Percentiles rank a stretch among this genome's conserved stretches.
Evolutionary conservation across 1,140 invertebrate genomes (phyloP).

Genomic region (Zaprionus lachaisei): DNA sequence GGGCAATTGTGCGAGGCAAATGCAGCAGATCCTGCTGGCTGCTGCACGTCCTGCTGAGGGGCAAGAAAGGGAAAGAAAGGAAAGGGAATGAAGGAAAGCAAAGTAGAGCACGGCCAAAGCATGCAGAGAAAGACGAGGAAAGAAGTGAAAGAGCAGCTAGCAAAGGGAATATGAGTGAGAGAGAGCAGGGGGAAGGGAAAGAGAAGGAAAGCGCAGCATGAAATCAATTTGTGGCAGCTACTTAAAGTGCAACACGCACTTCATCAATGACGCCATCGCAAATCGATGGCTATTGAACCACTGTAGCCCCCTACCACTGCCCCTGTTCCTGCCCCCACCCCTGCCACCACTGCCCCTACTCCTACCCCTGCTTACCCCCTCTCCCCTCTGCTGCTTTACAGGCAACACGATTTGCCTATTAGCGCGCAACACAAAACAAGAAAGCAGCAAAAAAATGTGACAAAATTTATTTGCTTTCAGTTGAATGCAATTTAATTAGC

Average conservation of each 20-base stretch:
- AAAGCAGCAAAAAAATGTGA: conserved; percentile 50
- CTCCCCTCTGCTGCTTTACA: no score
- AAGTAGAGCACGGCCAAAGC: conserved; percentile 59
- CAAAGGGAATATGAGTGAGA: not conserved
- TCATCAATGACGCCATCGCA: conserved; percentile 40
- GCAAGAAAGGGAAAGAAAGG: not conserved
- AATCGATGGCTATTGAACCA: conserved; percentile 32
- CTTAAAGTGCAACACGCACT: conserved; percentile 76
- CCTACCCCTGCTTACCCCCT: not conserved
- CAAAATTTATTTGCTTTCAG: conserved; percentile 57
- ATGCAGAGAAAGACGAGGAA: not conserved
- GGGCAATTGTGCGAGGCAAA: conserved; percentile 36
- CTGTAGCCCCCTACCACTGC: not conserved
- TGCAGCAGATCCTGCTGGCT: conserved; percentile 38
- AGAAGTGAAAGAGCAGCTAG: not conserved
- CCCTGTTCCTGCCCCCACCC: not conserved
- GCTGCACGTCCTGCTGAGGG: conserved; percentile 25
- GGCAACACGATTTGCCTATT: conserved; percentile 78
- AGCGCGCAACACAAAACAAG: conserved; percentile 35
- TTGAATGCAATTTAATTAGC: conserved; percentile 69
- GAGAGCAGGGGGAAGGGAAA: not conserved
- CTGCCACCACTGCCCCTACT: not conserved
- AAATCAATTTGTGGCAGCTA: conserved; percentile 83
- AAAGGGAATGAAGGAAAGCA: not conserved
- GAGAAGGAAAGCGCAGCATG: conserved; percentile 50